A percentile compares a stretch with the other conserved stretches of the same genome.
Evolutionary conservation across 2,113 vertebrate genomes (phyloP).

Genomic region (rat (Rattus norvegicus)): DNA sequence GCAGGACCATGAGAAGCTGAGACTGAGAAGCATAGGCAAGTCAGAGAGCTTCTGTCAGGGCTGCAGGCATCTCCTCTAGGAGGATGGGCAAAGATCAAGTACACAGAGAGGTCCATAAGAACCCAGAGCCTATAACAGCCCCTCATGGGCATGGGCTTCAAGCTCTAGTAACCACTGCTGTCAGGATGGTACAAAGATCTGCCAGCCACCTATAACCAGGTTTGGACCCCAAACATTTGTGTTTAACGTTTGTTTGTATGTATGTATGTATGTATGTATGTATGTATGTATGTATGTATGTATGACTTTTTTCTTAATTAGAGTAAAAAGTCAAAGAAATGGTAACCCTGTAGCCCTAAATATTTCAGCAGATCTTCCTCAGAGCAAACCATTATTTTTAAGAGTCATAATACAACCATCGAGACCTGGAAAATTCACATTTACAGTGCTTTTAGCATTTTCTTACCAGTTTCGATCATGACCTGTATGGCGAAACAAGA

Average conservation of each 20-base stretch:
- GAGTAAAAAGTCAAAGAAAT: background rate
- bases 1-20: too few relatives aligned
- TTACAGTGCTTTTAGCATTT: conserved; percentile 35
- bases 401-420: background rate
- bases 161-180: too few relatives aligned
- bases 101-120: too few relatives aligned
- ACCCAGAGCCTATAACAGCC: too few relatives aligned
- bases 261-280: background rate
- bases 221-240: background rate
- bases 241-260: background rate
- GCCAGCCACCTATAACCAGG: too few relatives aligned
- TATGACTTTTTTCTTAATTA: background rate
- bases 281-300: background rate
- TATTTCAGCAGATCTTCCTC: background rate
- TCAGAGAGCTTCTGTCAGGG: too few relatives aligned
- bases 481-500: conserved; percentile 5
- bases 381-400: conserved; percentile 18
- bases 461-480: conserved; percentile 25
- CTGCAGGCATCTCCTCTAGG: too few relatives aligned
- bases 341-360: background rate
- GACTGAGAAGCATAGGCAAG: too few relatives aligned
- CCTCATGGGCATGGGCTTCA: too few relatives aligned
- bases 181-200: too few relatives aligned
- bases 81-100: too few relatives aligned
- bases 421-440: conserved; percentile 35